Evolutionary conservation across 2,888 invertebrate species (phyloP).

Genomic region (Theristus sp.): DNA sequence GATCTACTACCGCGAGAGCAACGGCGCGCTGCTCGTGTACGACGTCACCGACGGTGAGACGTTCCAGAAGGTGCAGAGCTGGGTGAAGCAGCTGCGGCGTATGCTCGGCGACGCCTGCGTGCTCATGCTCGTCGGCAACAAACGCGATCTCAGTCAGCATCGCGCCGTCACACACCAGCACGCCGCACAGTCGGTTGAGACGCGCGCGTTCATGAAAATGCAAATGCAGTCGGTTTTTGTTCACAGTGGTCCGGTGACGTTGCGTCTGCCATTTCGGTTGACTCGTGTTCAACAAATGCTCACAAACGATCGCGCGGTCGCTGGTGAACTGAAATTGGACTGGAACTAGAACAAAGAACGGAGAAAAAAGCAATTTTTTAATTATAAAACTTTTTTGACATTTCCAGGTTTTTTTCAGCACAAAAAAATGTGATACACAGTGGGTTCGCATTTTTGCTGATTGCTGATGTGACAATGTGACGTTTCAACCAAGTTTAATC

Average conservation of each 20-base stretch:
- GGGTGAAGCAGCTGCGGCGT: constrained; percentile 89
- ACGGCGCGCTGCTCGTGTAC: constrained; percentile 90
- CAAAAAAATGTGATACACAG: neutral
- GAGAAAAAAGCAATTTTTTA: neutral
- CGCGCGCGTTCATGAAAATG: no score
- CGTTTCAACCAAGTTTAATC: neutral
- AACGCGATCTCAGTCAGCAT: constrained; percentile 57
- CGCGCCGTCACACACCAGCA: neutral
- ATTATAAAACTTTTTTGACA: neutral
- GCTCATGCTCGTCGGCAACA: constrained; percentile 84
- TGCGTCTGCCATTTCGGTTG: no score
- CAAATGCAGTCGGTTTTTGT: no score
- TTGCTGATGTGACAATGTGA: neutral
- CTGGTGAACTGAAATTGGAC: no score
- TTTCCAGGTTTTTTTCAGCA: neutral
- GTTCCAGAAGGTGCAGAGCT: constrained; percentile 85
- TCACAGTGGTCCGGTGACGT: no score
- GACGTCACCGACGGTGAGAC: constrained; percentile 93
- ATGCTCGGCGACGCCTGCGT: constrained; percentile 87
- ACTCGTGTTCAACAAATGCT: no score
- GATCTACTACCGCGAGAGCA: constrained; percentile 88
- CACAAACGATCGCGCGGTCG: no score
- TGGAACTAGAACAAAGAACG: no score
- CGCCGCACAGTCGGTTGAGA: neutral
- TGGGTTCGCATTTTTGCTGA: neutral